phyloP scores from a whole-genome alignment of 1,140 invertebrate genomes.

The Cydia splendana region DNA sequence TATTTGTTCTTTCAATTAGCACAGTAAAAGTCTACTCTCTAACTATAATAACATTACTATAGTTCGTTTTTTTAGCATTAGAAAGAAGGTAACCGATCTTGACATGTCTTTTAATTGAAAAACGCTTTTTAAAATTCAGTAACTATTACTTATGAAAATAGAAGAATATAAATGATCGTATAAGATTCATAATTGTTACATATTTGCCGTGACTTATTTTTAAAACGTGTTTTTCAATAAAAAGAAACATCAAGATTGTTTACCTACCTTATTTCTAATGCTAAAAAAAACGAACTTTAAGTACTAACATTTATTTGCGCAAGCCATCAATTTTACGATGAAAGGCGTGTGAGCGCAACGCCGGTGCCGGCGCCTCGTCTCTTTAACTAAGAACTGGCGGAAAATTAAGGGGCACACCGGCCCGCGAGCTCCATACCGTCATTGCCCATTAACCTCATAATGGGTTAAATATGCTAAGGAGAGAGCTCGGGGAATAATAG shows the following conservation, averaged over 20 bases:
- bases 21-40: not conserved
- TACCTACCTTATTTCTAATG: too few relatives aligned
- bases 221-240: too few relatives aligned
- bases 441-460: conserved; percentile 67
- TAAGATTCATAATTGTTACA: too few relatives aligned
- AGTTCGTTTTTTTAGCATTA: too few relatives aligned
- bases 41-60: not conserved
- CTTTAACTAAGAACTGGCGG: conserved; percentile 53
- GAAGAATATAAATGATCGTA: too few relatives aligned
- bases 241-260: too few relatives aligned
- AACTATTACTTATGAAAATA: too few relatives aligned
- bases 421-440: conserved; percentile 45
- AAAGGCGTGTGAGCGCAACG: conserved; percentile 40
- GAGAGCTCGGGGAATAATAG: conserved; percentile 51
- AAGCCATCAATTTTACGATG: conserved; percentile 43
- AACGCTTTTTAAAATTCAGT: too few relatives aligned
- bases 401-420: conserved; percentile 52
- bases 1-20: not conserved
- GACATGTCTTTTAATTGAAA: too few relatives aligned
- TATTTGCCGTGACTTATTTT: too few relatives aligned
- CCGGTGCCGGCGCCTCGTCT: conserved; percentile 38
- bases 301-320: conserved; percentile 34
- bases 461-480: conserved; percentile 68
- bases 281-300: too few relatives aligned
- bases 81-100: too few relatives aligned